Percentiles rank a stretch among this genome's conserved stretches.
Evolutionary conservation across 2,888 invertebrate genomes (phyloP).

Genomic region (Spodoptera exigua): DNA sequence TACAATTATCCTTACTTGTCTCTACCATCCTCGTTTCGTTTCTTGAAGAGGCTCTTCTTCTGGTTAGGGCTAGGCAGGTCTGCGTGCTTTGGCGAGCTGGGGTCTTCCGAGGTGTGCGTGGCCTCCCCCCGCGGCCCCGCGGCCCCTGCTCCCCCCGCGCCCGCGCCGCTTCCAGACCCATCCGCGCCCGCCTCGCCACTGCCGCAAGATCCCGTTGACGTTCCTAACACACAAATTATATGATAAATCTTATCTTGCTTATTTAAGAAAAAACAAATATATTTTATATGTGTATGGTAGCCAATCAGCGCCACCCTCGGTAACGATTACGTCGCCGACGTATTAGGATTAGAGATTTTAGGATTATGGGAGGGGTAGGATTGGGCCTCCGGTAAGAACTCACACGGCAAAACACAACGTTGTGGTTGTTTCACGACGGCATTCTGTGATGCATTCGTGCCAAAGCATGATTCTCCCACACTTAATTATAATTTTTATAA

Average conservation of each 20-base stretch:
- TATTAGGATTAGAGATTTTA: no score
- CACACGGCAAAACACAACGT: no score
- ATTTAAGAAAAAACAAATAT: no score
- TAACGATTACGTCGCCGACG: no score
- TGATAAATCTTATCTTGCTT: no score
- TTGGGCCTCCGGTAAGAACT: no score
- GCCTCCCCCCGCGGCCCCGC: constrained; percentile 20
- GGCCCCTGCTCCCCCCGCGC: constrained; percentile 11
- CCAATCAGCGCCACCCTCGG: no score
- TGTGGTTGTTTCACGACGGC: no score
- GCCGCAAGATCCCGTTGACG: constrained; percentile 80
- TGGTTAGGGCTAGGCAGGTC: constrained; percentile 90
- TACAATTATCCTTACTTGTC: constrained; percentile 92
- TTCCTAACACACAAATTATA: constrained; percentile 63
- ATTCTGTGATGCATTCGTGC: no score
- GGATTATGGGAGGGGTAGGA: no score
- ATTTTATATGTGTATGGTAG: no score
- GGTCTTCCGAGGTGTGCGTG: constrained; percentile 44
- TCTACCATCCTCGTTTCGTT: constrained; percentile 96
- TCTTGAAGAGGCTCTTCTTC: constrained; percentile 94
- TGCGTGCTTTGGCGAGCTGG: constrained; percentile 54
- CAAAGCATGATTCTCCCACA: no score
- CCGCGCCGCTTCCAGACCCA: constrained; percentile 16
- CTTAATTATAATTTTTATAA: background rate
- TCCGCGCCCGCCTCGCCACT: constrained; percentile 66